phyloP scores from a whole-genome alignment of 2,888 invertebrate genomes.

The Gandaritis pyraliata region DNA sequence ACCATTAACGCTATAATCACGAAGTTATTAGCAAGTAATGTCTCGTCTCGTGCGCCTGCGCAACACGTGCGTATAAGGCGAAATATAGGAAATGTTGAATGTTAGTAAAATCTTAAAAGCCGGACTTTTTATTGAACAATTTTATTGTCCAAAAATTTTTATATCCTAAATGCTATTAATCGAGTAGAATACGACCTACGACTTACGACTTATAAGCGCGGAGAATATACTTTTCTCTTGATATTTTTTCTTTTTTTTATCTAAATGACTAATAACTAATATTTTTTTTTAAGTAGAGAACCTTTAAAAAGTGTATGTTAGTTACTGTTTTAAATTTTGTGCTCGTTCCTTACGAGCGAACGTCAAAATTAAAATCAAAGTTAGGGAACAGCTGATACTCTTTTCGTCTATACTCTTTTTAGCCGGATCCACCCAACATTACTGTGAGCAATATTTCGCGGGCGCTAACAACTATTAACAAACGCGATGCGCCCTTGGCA shows the following conservation, averaged over 20 bases:
- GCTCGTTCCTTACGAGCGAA: no score
- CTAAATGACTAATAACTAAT: no score
- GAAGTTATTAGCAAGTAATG: constrained; percentile 37
- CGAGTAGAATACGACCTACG: no score
- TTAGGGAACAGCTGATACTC: background rate
- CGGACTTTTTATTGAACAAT: constrained; percentile 3
- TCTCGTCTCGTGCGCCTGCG: constrained; percentile 43
- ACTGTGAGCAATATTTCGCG: constrained; percentile 43
- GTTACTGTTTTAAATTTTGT: no score
- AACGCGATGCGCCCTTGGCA: constrained; percentile 63
- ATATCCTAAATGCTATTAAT: no score
- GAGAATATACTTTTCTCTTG: no score
- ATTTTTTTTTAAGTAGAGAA: no score
- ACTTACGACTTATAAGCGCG: no score
- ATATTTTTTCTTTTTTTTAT: no score
- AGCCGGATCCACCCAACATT: constrained; percentile 7
- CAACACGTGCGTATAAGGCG: constrained; percentile 41
- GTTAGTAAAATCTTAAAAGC: background rate
- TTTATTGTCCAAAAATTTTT: no score
- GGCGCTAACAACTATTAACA: constrained; percentile 50
- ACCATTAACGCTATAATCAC: constrained; percentile 42
- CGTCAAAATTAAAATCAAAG: no score
- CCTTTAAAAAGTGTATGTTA: no score
- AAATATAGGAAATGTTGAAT: constrained; percentile 2
- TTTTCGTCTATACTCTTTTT: background rate